These are phyloP conservation scores for Myotis yumanensis DNA, from an alignment of 2,113 vertebrate genomes.

Conservation along the genomic window DNA sequence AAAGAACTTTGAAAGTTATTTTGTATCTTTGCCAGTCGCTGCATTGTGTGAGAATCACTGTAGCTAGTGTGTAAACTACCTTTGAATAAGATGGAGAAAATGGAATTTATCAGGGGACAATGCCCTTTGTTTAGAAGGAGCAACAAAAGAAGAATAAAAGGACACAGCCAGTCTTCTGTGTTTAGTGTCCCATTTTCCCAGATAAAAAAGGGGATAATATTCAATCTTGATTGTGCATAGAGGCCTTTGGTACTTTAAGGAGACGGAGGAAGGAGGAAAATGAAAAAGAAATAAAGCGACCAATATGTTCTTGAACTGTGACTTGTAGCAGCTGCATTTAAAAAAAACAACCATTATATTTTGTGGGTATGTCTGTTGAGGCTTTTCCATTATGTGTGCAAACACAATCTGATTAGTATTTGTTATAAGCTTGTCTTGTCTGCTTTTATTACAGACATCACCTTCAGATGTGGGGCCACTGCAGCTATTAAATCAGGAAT, in stretches of 20 bases:
- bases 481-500: slow-evolving; percentile 87
- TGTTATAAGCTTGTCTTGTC: slow-evolving; percentile 84
- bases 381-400: slow-evolving; percentile 81
- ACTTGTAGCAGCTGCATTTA: slow-evolving; percentile 81
- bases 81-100: slow-evolving; percentile 77
- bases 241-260: slow-evolving; percentile 65
- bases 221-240: slow-evolving; percentile 51
- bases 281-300: slow-evolving; percentile 69
- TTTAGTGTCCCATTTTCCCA: slow-evolving; percentile 65
- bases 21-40: slow-evolving; percentile 73
- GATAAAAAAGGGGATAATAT: slow-evolving; percentile 72
- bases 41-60: slow-evolving; percentile 64
- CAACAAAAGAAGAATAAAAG: slow-evolving; percentile 73
- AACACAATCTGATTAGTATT: slow-evolving; percentile 84
- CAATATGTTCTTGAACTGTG: slow-evolving; percentile 80
- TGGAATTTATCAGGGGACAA: slow-evolving; percentile 77
- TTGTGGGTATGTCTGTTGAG: slow-evolving; percentile 64
- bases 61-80: slow-evolving; percentile 72
- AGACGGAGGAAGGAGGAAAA: slow-evolving; percentile 63
- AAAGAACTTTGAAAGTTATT: slow-evolving; percentile 79
- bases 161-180: slow-evolving; percentile 62
- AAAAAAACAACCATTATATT: slow-evolving; percentile 75
- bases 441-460: slow-evolving; percentile 86
- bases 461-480: slow-evolving; percentile 82
- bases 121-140: slow-evolving; percentile 77